A percentile compares a stretch with the other conserved stretches of the same genome.
Evolutionary conservation across 2,797 vertebrate genomes (phyloP).

Genomic region (Alfaro cultratus): DNA sequence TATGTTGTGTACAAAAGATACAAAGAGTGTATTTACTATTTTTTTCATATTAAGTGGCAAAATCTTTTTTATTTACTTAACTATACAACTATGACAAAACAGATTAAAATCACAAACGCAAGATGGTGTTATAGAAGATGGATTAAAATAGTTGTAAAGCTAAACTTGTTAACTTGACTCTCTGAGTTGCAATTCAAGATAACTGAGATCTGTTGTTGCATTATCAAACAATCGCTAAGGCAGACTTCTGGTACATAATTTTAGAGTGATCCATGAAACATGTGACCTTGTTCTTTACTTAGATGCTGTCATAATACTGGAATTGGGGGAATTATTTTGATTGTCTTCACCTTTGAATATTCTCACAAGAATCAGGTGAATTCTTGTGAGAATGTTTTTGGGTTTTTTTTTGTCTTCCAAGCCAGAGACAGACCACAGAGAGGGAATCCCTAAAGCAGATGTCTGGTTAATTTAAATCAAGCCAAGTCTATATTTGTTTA

Average conservation of each 20-base stretch:
- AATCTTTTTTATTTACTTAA: neutral
- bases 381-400: too few relatives aligned
- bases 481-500: neutral
- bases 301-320: neutral
- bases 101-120: neutral
- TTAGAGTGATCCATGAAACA: neutral
- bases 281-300: neutral
- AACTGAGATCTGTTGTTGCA: neutral
- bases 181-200: neutral
- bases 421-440: neutral
- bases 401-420: neutral
- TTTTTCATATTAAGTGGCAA: neutral
- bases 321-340: neutral
- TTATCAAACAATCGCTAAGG: neutral
- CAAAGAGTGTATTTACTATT: neutral
- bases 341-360: neutral
- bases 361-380: neutral
- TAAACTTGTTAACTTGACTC: neutral
- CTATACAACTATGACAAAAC: neutral
- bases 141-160: neutral
- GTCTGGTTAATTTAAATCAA: conserved; percentile 2
- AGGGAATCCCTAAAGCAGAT: neutral
- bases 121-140: neutral
- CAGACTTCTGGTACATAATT: neutral
- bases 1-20: neutral